A percentile compares a stretch with the other conserved stretches of the same genome.
phyloP scores from a whole-genome alignment of 1,140 invertebrate genomes.

The Nephila pilipes region DNA sequence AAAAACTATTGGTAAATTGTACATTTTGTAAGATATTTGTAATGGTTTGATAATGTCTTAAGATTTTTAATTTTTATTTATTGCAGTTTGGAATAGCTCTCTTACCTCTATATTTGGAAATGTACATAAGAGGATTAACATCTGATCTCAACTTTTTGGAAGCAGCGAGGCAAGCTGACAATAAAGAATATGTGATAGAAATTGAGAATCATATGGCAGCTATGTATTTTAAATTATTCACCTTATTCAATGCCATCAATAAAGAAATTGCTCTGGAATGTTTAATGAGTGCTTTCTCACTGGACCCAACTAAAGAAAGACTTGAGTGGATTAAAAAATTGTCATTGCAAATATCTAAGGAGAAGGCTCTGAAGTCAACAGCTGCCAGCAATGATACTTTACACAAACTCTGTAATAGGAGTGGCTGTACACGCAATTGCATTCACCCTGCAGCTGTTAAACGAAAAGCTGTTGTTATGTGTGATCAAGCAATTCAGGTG shows the following conservation, averaged over 20 bases:
- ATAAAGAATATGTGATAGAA: slow-evolving; percentile 71
- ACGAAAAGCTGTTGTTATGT: slow-evolving; percentile 63
- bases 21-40: background rate
- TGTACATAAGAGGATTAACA: slow-evolving; percentile 73
- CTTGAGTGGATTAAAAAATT: slow-evolving; percentile 70
- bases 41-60: background rate
- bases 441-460: background rate
- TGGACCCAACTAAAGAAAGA: slow-evolving; percentile 68
- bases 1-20: background rate
- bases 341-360: slow-evolving; percentile 61
- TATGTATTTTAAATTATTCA: slow-evolving; percentile 72
- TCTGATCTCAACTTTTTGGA: slow-evolving; percentile 73
- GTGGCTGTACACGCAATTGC: background rate
- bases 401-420: slow-evolving; percentile 44
- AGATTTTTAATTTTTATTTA: slow-evolving; percentile 37
- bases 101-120: slow-evolving; percentile 73
- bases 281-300: slow-evolving; percentile 72
- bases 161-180: slow-evolving; percentile 73
- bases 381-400: background rate
- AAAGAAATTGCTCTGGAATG: slow-evolving; percentile 76
- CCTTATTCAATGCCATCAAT: slow-evolving; percentile 64
- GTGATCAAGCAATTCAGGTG: slow-evolving; percentile 72
- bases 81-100: slow-evolving; percentile 73
- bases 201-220: slow-evolving; percentile 76
- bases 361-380: slow-evolving; percentile 45